phyloP scores from a whole-genome alignment of 2,797 vertebrate species.

The Gadopsis marmoratus region DNA sequence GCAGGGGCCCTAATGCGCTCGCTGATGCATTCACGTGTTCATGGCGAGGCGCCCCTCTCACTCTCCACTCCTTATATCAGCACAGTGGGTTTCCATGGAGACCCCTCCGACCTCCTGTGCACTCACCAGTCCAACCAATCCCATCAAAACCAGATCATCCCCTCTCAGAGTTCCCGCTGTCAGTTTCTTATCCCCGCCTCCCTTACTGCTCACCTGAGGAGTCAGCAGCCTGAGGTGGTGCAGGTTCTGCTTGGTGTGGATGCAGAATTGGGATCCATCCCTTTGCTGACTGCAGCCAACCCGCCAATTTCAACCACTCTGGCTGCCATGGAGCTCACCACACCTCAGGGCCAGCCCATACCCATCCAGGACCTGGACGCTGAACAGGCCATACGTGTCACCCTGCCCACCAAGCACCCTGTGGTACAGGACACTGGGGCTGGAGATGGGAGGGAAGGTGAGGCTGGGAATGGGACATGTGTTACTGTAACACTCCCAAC shows the following conservation, averaged over 20 bases:
- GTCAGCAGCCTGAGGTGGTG: conserved; percentile 76
- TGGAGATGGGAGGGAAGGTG: background rate
- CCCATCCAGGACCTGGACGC: conserved; percentile 76
- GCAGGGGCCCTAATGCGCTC: conserved; percentile 75
- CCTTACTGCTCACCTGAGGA: conserved; percentile 71
- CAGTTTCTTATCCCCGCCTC: conserved; percentile 79
- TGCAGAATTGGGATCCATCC: conserved; percentile 42
- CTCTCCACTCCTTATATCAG: conserved; percentile 78
- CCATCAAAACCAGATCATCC: background rate
- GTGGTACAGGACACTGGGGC: background rate
- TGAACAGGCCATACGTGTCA: conserved; percentile 81
- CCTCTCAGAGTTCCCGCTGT: conserved; percentile 40
- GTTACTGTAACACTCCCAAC: conserved; percentile 54
- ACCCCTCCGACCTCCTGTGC: conserved; percentile 81
- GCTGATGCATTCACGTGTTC: conserved; percentile 72
- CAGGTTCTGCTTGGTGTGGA: conserved; percentile 82
- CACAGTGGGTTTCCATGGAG: conserved; percentile 72
- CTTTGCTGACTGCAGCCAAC: conserved; percentile 61
- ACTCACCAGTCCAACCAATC: conserved; percentile 17
- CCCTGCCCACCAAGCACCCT: conserved; percentile 67
- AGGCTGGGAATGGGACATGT: conserved; percentile 52
- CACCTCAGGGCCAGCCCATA: conserved; percentile 78
- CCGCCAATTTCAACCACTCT: conserved; percentile 83
- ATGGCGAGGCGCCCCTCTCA: conserved; percentile 66
- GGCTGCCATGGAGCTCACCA: conserved; percentile 85